These are phyloP conservation scores for Rhadina sibilatrix DNA, from an alignment of 2,113 vertebrate genomes.

Conservation along the genomic window DNA sequence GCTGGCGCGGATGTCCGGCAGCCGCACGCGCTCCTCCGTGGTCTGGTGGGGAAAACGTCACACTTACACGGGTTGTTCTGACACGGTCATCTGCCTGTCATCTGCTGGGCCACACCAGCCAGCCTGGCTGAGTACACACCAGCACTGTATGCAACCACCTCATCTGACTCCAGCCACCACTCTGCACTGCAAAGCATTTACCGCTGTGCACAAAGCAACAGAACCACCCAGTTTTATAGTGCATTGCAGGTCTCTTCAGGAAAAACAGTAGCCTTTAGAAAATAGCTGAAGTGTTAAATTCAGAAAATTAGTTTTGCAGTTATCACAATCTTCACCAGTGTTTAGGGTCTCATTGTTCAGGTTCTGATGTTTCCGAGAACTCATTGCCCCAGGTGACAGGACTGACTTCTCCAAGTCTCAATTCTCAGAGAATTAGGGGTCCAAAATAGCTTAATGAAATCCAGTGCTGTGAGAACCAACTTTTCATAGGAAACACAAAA, in stretches of 20 bases:
- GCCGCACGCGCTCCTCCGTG: constrained; percentile 84
- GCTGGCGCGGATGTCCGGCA: constrained; percentile 85
- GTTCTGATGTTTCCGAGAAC: not conserved
- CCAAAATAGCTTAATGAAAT: not conserved
- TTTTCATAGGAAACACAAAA: not conserved
- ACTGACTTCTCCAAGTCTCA: not conserved
- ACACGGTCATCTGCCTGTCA: no score
- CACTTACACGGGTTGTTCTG: not conserved
- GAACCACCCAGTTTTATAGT: not conserved
- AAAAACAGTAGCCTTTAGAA: not conserved
- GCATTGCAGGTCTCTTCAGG: not conserved
- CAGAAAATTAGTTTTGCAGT: not conserved
- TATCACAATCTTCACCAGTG: not conserved
- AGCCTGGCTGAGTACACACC: not conserved
- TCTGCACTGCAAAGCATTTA: not conserved
- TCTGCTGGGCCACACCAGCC: not conserved
- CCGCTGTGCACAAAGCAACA: not conserved
- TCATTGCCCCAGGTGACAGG: not conserved
- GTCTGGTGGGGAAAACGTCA: constrained; percentile 78
- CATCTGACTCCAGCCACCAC: not conserved
- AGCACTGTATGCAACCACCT: not conserved
- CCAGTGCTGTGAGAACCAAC: not conserved
- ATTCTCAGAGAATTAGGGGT: not conserved
- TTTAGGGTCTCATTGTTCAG: not conserved
- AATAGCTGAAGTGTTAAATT: not conserved